These are phyloP conservation scores for Zelleria hepariella DNA, from an alignment of 2,888 invertebrate species.

Conservation along the genomic window DNA sequence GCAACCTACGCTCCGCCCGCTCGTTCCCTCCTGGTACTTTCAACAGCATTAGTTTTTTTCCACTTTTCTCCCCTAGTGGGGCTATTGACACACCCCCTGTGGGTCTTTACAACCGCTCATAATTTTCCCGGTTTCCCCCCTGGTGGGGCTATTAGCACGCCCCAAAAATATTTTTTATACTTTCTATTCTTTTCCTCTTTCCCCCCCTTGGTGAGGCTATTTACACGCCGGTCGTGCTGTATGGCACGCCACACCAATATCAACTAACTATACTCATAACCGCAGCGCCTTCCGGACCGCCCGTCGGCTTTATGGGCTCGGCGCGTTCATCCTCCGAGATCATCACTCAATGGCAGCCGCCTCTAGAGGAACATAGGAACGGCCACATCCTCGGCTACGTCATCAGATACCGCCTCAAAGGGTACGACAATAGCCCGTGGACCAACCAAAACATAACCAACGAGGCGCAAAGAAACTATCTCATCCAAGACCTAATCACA, in stretches of 20 bases:
- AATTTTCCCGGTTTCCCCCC: too few relatives aligned
- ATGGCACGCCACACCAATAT: not conserved
- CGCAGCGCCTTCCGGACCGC: slow-evolving; percentile 95
- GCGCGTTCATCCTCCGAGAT: slow-evolving; percentile 96
- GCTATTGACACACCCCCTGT: too few relatives aligned
- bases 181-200: too few relatives aligned
- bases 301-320: slow-evolving; percentile 94
- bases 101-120: too few relatives aligned
- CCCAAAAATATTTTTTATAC: too few relatives aligned
- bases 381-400: slow-evolving; percentile 96
- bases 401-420: slow-evolving; percentile 90
- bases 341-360: slow-evolving; percentile 97
- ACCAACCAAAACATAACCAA: slow-evolving; percentile 92
- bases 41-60: too few relatives aligned
- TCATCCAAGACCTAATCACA: slow-evolving; percentile 93
- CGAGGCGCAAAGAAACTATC: slow-evolving; percentile 90
- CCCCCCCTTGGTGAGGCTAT: too few relatives aligned
- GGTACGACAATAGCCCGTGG: slow-evolving; percentile 95
- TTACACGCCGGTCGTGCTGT: too few relatives aligned
- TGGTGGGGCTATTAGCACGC: too few relatives aligned
- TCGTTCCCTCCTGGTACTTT: too few relatives aligned
- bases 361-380: slow-evolving; percentile 93
- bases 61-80: too few relatives aligned
- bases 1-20: too few relatives aligned
- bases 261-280: not conserved